Conservation (phyloP, 1,140 invertebrate species). For the Portunus trituberculatus region DNA sequence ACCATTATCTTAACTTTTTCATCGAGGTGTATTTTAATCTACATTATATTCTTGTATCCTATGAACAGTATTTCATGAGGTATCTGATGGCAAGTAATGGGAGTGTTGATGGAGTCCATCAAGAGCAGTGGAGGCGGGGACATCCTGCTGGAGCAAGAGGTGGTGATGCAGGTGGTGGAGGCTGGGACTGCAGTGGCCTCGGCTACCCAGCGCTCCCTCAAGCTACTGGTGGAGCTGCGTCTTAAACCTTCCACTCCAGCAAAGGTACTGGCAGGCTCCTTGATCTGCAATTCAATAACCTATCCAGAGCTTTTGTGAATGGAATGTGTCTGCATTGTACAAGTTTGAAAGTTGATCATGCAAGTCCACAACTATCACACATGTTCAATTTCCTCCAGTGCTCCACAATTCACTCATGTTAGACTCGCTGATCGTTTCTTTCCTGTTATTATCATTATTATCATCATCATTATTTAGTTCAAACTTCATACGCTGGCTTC, state of each 20-base stretch:
- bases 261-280: neutral
- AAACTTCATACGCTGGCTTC: too few relatives aligned
- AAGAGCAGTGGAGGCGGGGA: slow-evolving; percentile 28
- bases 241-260: slow-evolving; percentile 13
- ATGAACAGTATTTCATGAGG: neutral
- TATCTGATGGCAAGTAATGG: neutral
- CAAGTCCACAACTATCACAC: neutral
- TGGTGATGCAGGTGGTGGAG: slow-evolving; percentile 41
- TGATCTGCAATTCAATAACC: neutral
- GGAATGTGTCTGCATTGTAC: neutral
- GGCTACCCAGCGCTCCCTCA: slow-evolving; percentile 40
- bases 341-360: neutral
- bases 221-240: slow-evolving; percentile 45
- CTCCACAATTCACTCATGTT: too few relatives aligned
- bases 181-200: slow-evolving; percentile 35
- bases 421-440: too few relatives aligned
- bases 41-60: too few relatives aligned
- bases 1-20: too few relatives aligned
- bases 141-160: slow-evolving; percentile 32
- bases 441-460: too few relatives aligned
- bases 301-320: neutral
- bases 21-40: too few relatives aligned
- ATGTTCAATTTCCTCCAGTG: too few relatives aligned
- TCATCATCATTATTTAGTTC: too few relatives aligned
- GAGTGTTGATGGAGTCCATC: neutral